Evolutionary conservation across 2,888 invertebrate species (phyloP), one percentile per base, ranked within the genome.

Genomic region (Ectemnius lituratus): DNA sequence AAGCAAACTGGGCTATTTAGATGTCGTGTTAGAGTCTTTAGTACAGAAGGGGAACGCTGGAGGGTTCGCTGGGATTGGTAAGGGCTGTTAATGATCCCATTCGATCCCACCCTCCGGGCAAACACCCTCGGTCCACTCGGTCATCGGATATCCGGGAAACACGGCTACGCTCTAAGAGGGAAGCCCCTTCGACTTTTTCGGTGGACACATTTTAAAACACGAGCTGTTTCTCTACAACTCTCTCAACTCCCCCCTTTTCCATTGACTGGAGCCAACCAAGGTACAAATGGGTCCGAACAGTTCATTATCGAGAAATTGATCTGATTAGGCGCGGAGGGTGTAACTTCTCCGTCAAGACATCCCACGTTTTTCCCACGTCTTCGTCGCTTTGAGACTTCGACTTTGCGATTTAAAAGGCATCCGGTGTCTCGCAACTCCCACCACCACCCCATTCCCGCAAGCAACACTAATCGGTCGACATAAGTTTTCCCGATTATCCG

Each of bases 221-320:
- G 62, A 49, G 67, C 45, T 60, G 1, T 2, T 20, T 2, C 20
- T 20, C 1, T 66, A 49, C 45, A 71, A 37, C 72, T 13, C 28
- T 8, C n/a, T 20, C 20, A 65, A 6, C 47, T 52, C 60, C 28
- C 49, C 20, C 61, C 46, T 66, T 2, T 14, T 58, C 23, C 56
- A 18, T 20, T 62, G 63, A 52, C 6, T 37, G 72, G 70, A 75
- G 75, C 75, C 70, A 70, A 62, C 46, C 52, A 23, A 13, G 76
- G 66, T 52, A 47, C 75, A 49, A 79, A 62, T n/a, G 75, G 70
- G 73, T 71, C 82, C 86, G 37, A 85, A 80, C 83, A 79, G 72
- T 86, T 87, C 84, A 85, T 90, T 90, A 90, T 90, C 89, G 90
- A 89, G 83, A 87, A 90, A 90, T 90, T 90, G 90, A 90, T 90